These are phyloP conservation scores for Spodoptera littoralis DNA, from an alignment of 2,888 invertebrate species.

Conservation along the genomic window DNA sequence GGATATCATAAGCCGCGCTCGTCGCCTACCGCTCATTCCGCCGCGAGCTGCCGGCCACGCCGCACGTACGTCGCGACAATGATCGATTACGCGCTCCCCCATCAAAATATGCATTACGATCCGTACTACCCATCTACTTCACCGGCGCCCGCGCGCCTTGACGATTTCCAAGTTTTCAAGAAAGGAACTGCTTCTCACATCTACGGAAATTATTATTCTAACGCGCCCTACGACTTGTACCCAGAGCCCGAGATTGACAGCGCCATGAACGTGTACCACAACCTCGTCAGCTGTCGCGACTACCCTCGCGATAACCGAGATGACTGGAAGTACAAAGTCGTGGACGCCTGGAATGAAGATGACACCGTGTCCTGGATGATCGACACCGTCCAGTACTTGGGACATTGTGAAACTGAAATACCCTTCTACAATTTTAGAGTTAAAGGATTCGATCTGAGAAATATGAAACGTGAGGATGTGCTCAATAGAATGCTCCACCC, in stretches of 20 bases:
- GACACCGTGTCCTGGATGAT: slow-evolving; percentile 89
- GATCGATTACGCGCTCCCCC: slow-evolving; percentile 84
- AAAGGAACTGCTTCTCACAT: slow-evolving; percentile 78
- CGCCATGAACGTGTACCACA: slow-evolving; percentile 80
- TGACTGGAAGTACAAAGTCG: slow-evolving; percentile 87
- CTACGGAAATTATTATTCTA: slow-evolving; percentile 80
- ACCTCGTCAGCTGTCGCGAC: slow-evolving; percentile 77
- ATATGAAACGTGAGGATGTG: slow-evolving; percentile 79
- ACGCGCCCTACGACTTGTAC: slow-evolving; percentile 76
- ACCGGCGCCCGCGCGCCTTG: slow-evolving; percentile 82
- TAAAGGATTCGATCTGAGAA: slow-evolving; percentile 75
- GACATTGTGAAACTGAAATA: slow-evolving; percentile 79
- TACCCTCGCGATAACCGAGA: slow-evolving; percentile 73
- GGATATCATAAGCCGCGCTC: slow-evolving; percentile 69
- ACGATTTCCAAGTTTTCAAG: slow-evolving; percentile 85
- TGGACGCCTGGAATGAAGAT: slow-evolving; percentile 87
- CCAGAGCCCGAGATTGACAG: slow-evolving; percentile 78
- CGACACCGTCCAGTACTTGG: slow-evolving; percentile 75
- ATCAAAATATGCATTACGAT: slow-evolving; percentile 81
- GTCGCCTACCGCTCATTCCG: slow-evolving; percentile 68
- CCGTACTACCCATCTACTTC: slow-evolving; percentile 74
- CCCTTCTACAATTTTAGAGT: slow-evolving; percentile 82
- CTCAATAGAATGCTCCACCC: slow-evolving; percentile 75
- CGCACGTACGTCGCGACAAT: slow-evolving; percentile 75
- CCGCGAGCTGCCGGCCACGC: slow-evolving; percentile 70